phyloP scores from a whole-genome alignment of 2,797 vertebrate species.

The Streptopelia turtur region DNA sequence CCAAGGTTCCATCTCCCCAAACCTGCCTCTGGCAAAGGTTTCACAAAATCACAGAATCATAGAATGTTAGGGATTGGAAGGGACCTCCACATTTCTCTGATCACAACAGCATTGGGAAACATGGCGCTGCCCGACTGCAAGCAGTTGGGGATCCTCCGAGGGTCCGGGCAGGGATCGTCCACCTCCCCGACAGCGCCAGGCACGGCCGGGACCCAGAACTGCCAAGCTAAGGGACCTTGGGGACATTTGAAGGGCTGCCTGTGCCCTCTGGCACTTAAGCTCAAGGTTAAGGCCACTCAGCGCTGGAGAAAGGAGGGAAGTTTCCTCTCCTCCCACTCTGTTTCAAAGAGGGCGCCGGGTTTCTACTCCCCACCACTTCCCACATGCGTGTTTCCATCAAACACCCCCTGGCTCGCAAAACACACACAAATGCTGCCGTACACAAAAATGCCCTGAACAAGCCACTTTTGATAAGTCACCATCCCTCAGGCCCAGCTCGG shows the following conservation, averaged over 20 bases:
- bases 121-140: accelerated
- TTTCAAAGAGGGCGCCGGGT: not conserved
- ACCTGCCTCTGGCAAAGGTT: not conserved
- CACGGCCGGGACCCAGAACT: accelerated
- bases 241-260: not conserved
- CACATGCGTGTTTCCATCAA: accelerated
- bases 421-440: no score
- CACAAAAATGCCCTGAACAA: not conserved
- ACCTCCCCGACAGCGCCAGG: accelerated
- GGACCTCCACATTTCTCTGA: not conserved
- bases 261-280: no score
- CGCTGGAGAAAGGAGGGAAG: not conserved
- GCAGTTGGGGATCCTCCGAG: not conserved
- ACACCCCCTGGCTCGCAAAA: not conserved
- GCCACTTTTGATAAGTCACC: not conserved
- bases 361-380: not conserved
- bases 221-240: not conserved
- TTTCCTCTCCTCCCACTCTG: not conserved
- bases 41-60: no score
- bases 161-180: not conserved
- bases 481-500: accelerated
- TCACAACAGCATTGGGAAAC: no score
- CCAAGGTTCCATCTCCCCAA: not conserved
- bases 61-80: no score
- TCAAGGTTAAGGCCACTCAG: not conserved